Conservation (phyloP, 2,888 invertebrate species). For the Agrotis puta region DNA sequence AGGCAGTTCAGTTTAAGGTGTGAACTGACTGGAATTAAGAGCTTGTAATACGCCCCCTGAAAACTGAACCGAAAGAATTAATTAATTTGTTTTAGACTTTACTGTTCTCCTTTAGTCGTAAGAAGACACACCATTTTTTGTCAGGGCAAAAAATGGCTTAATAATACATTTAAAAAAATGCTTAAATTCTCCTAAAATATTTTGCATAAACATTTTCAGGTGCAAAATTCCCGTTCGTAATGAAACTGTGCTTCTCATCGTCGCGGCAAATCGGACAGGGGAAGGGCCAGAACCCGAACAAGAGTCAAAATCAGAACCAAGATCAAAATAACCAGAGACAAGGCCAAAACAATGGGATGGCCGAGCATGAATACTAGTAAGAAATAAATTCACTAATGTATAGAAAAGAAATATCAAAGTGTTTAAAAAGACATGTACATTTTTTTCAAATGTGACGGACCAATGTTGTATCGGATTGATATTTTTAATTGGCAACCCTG, state of each 20-base stretch:
- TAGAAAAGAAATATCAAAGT: slow-evolving; percentile 64
- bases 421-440: slow-evolving; percentile 85
- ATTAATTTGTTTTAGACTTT: too few species aligned
- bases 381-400: slow-evolving; percentile 66
- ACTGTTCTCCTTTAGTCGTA: too few species aligned
- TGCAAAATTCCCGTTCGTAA: slow-evolving; percentile 99
- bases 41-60: too few species aligned
- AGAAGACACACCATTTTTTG: too few species aligned
- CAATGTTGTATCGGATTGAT: slow-evolving; percentile 82
- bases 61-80: too few species aligned
- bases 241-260: slow-evolving; percentile 99
- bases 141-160: too few species aligned
- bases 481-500: slow-evolving; percentile 64
- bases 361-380: slow-evolving; percentile 88
- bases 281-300: slow-evolving; percentile 77
- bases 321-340: slow-evolving; percentile 78
- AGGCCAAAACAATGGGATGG: slow-evolving; percentile 83
- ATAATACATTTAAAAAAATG: too few species aligned
- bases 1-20: too few species aligned
- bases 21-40: too few species aligned
- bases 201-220: slow-evolving; percentile 90
- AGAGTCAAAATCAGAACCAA: slow-evolving; percentile 69
- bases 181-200: neutral
- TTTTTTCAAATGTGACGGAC: slow-evolving; percentile 83
- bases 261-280: slow-evolving; percentile 89